Conservation (phyloP, 2,888 invertebrate genomes). For the Macrophya annulata region DNA sequence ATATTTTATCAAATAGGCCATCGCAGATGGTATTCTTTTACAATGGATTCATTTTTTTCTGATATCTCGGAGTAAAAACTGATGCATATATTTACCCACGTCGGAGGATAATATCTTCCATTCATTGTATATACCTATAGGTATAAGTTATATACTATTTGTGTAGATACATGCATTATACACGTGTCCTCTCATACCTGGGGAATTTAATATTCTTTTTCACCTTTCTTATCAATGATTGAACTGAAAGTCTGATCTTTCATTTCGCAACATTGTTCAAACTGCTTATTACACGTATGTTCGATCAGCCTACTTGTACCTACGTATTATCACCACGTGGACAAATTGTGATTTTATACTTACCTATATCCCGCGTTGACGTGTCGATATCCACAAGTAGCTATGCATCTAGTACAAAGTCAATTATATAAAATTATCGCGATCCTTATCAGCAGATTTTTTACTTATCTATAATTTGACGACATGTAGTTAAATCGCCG, state of each 20-base stretch:
- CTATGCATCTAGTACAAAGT: background rate
- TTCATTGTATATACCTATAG: background rate
- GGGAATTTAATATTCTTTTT: background rate
- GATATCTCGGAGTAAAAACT: background rate
- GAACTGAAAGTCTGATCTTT: background rate
- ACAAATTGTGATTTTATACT: background rate
- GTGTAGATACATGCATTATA: background rate
- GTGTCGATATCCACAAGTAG: background rate
- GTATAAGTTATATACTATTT: background rate
- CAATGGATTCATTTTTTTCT: background rate
- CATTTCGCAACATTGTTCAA: background rate
- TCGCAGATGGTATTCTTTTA: background rate
- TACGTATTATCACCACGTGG: background rate
- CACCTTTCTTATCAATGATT: background rate
- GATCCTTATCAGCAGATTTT: background rate
- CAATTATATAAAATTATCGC: background rate
- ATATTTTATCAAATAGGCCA: conserved; percentile 2
- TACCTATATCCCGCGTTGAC: background rate
- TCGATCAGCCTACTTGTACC: background rate
- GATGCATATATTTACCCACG: conserved; percentile 1
- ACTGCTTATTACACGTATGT: background rate
- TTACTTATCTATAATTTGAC: background rate
- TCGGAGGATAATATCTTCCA: background rate
- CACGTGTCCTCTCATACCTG: background rate
- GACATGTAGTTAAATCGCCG: background rate